phyloP scores from a whole-genome alignment of 2,888 invertebrate species.

The Clostera curtula region DNA sequence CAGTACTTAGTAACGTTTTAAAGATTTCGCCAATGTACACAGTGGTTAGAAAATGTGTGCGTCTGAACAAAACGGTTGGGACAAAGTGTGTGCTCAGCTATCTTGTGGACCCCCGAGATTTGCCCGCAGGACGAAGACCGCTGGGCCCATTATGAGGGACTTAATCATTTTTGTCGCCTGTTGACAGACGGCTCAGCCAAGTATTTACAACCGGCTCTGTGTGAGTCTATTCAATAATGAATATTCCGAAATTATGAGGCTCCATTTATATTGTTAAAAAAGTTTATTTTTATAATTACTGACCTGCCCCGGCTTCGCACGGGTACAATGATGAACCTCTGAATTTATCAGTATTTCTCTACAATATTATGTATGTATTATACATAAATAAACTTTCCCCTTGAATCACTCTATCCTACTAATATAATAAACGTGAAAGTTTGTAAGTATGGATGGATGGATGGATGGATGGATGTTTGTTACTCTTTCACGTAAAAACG shows the following conservation, averaged over 20 bases:
- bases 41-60: slow-evolving; percentile 2
- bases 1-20: slow-evolving; percentile 2
- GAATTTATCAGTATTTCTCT: no score
- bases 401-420: no score
- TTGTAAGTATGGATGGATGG: no score
- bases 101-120: slow-evolving; percentile 10
- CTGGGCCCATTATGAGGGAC: slow-evolving; percentile 8
- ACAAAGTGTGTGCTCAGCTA: slow-evolving; percentile 10
- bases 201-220: slow-evolving; percentile 3
- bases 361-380: no score
- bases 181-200: slow-evolving; percentile 7
- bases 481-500: no score
- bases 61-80: slow-evolving; percentile 9
- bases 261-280: not conserved
- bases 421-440: no score
- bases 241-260: not conserved
- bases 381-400: no score
- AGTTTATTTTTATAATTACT: no score
- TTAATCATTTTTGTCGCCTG: slow-evolving; percentile 9
- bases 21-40: slow-evolving; percentile 5
- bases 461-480: no score
- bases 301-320: no score
- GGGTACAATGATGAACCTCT: no score
- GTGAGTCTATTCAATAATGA: slow-evolving; percentile 1
- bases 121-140: slow-evolving; percentile 6